Evolutionary conservation across 2,113 vertebrate species (phyloP), one percentile per base, ranked within the genome.

Genomic region (cattle (Bos taurus)): DNA sequence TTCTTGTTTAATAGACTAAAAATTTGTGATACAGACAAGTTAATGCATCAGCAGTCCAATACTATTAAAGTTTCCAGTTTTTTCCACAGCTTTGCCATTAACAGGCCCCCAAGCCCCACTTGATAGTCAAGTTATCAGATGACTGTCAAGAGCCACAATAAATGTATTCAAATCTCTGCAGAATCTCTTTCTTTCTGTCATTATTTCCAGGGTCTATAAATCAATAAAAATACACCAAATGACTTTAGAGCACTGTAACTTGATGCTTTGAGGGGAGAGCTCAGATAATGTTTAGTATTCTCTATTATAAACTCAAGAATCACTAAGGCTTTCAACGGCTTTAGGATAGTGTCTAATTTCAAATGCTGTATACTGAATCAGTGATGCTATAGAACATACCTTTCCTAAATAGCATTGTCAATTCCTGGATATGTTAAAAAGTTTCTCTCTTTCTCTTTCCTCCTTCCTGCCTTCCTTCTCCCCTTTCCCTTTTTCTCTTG

Each of bases 201-300:
- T 98, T 96, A 97, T 95, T 98, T 96, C 67, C 92, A 98, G 43
- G 87, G 56, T 90, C 71, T 91, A 9, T 50, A 95, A 94, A 43
- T 95, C 92, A 97, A 54, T 84, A 95, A 96, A 81, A 81, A 84
- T 92, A 62, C 54, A 74, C 14, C 40, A 71, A 64, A 25, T 62
- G 23, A 14, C 43, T 95, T 52, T 54, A 93, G 28, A 91, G 56
- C 0, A 30, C 14, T 94, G 50, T 21, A 88, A 89, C 54, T 85
- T 91, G 17, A 5, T 86, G 54, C 4, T 91, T 80, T 94, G 19
- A 62, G 21, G 2, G 5, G 26, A 78, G 25, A 6, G 10, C 8
- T 94, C 46, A 54, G 19, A 48, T 64, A 13, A 67, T 80, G 3
- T 54, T 83, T 91, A 33, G 19, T 52, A 91, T 0, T 40, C 28